These are phyloP conservation scores for Odiellus spinosus DNA, from an alignment of 2,888 invertebrate species.

Conservation along the genomic window DNA sequence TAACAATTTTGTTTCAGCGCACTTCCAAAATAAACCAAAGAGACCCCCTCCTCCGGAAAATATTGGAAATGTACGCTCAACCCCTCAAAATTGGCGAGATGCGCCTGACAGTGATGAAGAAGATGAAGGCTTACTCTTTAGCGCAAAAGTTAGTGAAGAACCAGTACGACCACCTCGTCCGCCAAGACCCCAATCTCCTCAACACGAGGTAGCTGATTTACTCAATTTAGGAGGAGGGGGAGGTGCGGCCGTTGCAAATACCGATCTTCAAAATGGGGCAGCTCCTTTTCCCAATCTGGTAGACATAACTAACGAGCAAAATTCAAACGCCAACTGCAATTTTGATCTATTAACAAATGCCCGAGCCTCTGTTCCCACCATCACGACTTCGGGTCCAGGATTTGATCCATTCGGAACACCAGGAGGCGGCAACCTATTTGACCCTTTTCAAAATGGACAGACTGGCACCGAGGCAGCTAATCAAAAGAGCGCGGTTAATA, in stretches of 20 bases:
- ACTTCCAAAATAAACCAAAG: no score
- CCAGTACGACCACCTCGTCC: no score
- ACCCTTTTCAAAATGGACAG: constrained; percentile 7
- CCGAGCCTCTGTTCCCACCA: constrained; percentile 3
- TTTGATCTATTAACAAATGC: constrained; percentile 15
- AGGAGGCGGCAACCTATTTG: constrained; percentile 6
- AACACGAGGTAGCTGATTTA: constrained; percentile 13
- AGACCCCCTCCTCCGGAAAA: no score
- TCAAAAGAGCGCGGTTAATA: constrained; percentile 1
- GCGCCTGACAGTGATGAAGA: no score
- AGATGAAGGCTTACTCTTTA: no score
- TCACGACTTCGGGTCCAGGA: not conserved
- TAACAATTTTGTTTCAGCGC: no score
- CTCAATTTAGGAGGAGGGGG: constrained; percentile 11
- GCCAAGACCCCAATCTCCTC: constrained; percentile 2
- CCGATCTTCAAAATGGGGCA: not conserved
- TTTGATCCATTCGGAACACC: not conserved
- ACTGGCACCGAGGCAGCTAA: not conserved
- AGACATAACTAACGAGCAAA: constrained; percentile 7
- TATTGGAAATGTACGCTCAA: no score
- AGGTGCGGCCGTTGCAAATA: not conserved
- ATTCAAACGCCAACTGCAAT: constrained; percentile 5
- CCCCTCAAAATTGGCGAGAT: no score
- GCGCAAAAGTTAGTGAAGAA: no score
- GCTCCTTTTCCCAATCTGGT: constrained; percentile 10